Evolutionary conservation across 1,140 invertebrate species (phyloP).

Genomic region (Cyclina sinensis): DNA sequence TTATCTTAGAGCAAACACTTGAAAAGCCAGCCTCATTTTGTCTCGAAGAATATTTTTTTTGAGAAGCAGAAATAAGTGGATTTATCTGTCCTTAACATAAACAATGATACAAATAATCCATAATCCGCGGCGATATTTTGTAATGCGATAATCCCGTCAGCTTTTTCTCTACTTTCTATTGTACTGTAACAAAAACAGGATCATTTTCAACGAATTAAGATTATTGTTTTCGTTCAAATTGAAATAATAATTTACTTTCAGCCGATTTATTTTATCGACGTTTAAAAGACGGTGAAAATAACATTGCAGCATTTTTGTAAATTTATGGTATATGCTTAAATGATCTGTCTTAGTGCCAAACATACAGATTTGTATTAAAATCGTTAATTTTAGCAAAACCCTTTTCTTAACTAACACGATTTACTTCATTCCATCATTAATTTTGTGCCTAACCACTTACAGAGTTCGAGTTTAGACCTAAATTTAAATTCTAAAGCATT

Average conservation of each 20-base stretch:
- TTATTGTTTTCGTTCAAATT: conserved; percentile 40
- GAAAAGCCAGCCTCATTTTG: background rate
- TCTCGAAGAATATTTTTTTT: background rate
- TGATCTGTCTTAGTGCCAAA: conserved; percentile 6
- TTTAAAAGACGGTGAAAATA: conserved; percentile 40
- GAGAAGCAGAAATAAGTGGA: conserved; percentile 27
- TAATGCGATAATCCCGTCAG: conserved; percentile 54
- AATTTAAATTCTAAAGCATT: too few species aligned
- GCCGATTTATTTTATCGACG: conserved; percentile 35
- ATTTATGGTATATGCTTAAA: background rate
- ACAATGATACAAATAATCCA: conserved; percentile 16
- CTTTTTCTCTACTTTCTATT: conserved; percentile 16
- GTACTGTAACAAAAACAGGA: conserved; percentile 41
- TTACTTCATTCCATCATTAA: too few species aligned
- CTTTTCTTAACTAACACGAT: too few species aligned
- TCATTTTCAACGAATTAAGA: conserved; percentile 32
- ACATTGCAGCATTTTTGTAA: conserved; percentile 33
- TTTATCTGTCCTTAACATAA: conserved; percentile 16
- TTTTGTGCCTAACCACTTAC: too few species aligned
- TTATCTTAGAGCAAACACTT: too few species aligned
- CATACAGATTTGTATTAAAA: background rate
- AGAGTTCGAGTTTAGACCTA: too few species aligned
- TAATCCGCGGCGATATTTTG: conserved; percentile 41
- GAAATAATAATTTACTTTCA: conserved; percentile 52
- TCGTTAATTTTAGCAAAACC: too few species aligned